These are phyloP conservation scores for Aphidius colemani DNA, from an alignment of 2,888 invertebrate species.

Conservation along the genomic window DNA sequence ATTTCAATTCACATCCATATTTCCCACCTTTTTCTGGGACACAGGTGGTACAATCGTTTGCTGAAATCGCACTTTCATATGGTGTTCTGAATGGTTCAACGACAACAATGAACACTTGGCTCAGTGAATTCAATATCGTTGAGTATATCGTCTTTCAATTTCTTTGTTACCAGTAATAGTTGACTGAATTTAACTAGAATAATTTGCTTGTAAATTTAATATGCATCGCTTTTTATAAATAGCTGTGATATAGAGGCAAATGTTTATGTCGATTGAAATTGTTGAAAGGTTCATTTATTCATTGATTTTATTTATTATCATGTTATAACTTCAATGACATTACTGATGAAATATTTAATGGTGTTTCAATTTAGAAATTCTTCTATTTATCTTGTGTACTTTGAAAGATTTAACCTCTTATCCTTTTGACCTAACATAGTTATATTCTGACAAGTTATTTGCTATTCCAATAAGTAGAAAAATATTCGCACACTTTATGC, in stretches of 20 bases:
- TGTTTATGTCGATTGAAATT: background rate
- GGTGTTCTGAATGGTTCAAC: too few relatives aligned
- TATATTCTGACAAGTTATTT: conserved; percentile 21
- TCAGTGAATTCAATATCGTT: conserved; percentile 48
- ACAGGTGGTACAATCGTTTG: too few relatives aligned
- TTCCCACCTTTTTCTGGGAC: too few relatives aligned
- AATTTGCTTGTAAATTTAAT: too few relatives aligned
- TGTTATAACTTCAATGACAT: conserved; percentile 12
- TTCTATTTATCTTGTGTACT: background rate
- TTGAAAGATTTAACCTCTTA: background rate
- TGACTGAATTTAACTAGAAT: too few relatives aligned
- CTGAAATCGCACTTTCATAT: too few relatives aligned
- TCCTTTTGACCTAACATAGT: background rate
- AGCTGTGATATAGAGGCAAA: too few relatives aligned
- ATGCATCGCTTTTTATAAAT: too few relatives aligned
- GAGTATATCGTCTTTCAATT: conserved; percentile 32
- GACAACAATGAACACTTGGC: too few relatives aligned
- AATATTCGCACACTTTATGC: conserved; percentile 4
- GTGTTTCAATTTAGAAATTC: conserved; percentile 25
- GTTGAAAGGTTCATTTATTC: conserved; percentile 1
- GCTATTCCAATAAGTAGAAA: conserved; percentile 13
- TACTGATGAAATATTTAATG: conserved; percentile 23
- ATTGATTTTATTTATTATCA: conserved; percentile 16
- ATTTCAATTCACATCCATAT: background rate
- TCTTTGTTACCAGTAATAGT: too few relatives aligned